Conservation (phyloP, 2,888 invertebrate genomes). For the Pycnomerus fuliginosus region DNA sequence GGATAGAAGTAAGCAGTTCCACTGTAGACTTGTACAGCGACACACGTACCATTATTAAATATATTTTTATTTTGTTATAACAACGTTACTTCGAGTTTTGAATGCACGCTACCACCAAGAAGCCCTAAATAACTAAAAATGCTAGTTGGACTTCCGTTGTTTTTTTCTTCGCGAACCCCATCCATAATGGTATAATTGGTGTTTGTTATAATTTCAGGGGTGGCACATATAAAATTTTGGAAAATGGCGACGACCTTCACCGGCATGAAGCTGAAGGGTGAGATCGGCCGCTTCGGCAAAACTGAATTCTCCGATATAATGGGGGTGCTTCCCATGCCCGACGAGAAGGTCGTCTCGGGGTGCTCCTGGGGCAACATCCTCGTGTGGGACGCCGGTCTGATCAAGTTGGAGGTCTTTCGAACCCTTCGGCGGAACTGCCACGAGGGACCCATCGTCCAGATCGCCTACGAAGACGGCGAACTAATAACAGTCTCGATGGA, state of each 20-base stretch:
- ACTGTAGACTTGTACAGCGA: no score
- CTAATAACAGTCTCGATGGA: constrained; percentile 62
- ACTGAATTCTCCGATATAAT: constrained; percentile 89
- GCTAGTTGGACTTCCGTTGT: no score
- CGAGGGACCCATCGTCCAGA: constrained; percentile 68
- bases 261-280: constrained; percentile 84
- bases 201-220: constrained; percentile 54
- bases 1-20: no score
- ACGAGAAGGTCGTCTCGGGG: constrained; percentile 87
- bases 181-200: no score
- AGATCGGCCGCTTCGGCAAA: constrained; percentile 87
- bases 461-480: constrained; percentile 51
- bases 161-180: no score
- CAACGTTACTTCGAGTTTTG: no score
- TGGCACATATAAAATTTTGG: constrained; percentile 87
- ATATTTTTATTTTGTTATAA: no score
- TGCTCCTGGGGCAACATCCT: constrained; percentile 90
- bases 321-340: constrained; percentile 81
- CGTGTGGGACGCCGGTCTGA: constrained; percentile 87
- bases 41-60: no score
- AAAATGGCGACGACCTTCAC: constrained; percentile 91
- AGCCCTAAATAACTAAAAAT: no score
- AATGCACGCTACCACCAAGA: no score
- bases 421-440: constrained; percentile 75
- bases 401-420: constrained; percentile 78